Evolutionary conservation across 2,113 vertebrate genomes (phyloP), one percentile per base, ranked within the genome.

Genomic region (Cynoglossus semilaevis): DNA sequence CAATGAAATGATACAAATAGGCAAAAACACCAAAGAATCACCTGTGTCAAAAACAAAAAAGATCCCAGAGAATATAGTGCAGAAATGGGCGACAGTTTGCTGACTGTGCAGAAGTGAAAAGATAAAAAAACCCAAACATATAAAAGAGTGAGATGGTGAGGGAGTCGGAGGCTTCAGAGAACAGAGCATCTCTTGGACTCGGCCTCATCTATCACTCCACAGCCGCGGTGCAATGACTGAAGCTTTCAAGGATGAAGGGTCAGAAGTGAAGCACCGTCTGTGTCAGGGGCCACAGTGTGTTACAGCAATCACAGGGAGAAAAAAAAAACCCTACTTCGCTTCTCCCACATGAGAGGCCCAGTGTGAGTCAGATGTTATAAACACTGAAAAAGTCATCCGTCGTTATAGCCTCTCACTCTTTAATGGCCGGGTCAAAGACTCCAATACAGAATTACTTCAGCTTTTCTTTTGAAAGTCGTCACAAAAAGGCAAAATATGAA

Each of bases 101-200:
- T 29, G 22, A 29, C 3, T 29, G 22, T 29, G 22, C 22, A 29
- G 3, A 29, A 29, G 22, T 29, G 22, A 29, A 29, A n/a, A 29
- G 22, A 29, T 29, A 29, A 29, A 29, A 29, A n/a, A 29, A 29
- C 6, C 22, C 22, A 29, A 29, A 29, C 22, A 29, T 29, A 29
- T 29, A 29, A 29, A 29, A 29, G 22, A 29, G 22, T 29, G 22
- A 29, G 22, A 29, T 29, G 22, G 22, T 29, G 22, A 29, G 22
- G 22, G 56, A 67, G 67, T 15, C 34, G 61, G 74, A 59, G 48
- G 40, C 52, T 70, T 70, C 63, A 60, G 71, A 77, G 57, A 35
- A 58, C 46, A 51, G 60, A 62, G 70, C 53, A 51, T 76, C 63
- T 15, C 82, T 77, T 77, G 68, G 73, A 83, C 67, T 78, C 67